Conservation (phyloP, 2,888 invertebrate species). For the Hypolimnas misippus region DNA sequence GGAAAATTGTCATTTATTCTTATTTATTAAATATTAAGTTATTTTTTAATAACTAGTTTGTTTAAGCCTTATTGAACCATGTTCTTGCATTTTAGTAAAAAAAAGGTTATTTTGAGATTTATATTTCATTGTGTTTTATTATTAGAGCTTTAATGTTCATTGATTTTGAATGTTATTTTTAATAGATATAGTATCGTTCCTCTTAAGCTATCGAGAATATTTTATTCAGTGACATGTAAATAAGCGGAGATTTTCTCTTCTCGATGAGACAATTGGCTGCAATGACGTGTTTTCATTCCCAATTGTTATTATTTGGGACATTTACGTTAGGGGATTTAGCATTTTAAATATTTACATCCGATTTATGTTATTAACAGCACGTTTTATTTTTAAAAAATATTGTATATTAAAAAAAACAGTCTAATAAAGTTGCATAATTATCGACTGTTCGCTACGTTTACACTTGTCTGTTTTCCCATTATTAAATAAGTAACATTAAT, state of each 20-base stretch:
- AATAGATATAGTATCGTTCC: slow-evolving; percentile 44
- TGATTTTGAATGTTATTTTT: slow-evolving; percentile 49
- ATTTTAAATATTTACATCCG: slow-evolving; percentile 60
- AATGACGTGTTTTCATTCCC: slow-evolving; percentile 19
- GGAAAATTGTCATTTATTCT: slow-evolving; percentile 1
- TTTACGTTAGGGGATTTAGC: slow-evolving; percentile 59
- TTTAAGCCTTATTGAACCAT: slow-evolving; percentile 6
- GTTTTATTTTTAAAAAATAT: slow-evolving; percentile 52
- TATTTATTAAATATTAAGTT: slow-evolving; percentile 9
- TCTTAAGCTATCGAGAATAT: slow-evolving; percentile 53
- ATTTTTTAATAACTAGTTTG: slow-evolving; percentile 2
- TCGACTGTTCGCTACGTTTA: slow-evolving; percentile 11
- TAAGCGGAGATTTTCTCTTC: slow-evolving; percentile 43
- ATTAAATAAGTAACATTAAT: background rate
- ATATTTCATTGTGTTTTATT: slow-evolving; percentile 11
- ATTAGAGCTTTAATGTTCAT: slow-evolving; percentile 51
- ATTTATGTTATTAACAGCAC: slow-evolving; percentile 74
- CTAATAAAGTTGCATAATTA: slow-evolving; percentile 8
- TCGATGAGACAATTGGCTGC: slow-evolving; percentile 11
- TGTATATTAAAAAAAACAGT: slow-evolving; percentile 22
- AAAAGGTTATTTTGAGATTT: slow-evolving; percentile 46
- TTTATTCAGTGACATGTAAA: slow-evolving; percentile 63
- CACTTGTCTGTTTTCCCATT: background rate
- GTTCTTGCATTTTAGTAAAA: slow-evolving; percentile 59
- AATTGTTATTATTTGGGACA: slow-evolving; percentile 48